Evolutionary conservation across 2,888 invertebrate species (phyloP).

Genomic region (Sesia bembeciformis): DNA sequence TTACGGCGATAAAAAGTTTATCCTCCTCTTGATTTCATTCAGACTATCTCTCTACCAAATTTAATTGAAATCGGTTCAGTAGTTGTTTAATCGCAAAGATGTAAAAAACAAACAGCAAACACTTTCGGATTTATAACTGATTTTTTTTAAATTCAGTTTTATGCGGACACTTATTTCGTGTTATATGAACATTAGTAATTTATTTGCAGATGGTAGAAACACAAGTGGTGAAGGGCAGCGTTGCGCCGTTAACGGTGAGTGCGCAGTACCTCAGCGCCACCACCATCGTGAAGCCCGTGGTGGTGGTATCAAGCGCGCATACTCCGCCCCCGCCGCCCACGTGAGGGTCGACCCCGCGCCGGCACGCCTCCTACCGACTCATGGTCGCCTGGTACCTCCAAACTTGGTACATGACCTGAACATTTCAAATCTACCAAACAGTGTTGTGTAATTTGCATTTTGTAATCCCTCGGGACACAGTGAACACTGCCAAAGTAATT

Average conservation of each 20-base stretch:
- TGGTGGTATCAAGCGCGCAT: constrained; percentile 68
- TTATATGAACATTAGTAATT: too few relatives aligned
- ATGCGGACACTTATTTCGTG: too few relatives aligned
- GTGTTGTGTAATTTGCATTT: not conserved
- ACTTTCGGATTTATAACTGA: not conserved
- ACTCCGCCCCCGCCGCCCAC: constrained; percentile 17
- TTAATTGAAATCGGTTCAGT: too few relatives aligned
- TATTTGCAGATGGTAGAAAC: constrained; percentile 54
- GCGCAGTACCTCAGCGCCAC: constrained; percentile 79
- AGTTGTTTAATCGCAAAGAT: too few relatives aligned
- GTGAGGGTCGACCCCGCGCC: constrained; percentile 10
- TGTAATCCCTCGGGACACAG: not conserved
- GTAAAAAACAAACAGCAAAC: not conserved
- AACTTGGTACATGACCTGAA: not conserved
- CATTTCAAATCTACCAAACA: not conserved
- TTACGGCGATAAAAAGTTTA: too few relatives aligned
- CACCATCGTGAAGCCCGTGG: constrained; percentile 79
- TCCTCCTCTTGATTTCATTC: too few relatives aligned
- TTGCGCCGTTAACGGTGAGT: constrained; percentile 77
- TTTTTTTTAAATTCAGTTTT: not conserved
- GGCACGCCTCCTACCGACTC: constrained; percentile 7
- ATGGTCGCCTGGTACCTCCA: constrained; percentile 4
- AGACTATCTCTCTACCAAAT: too few relatives aligned
- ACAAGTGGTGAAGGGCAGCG: constrained; percentile 73
- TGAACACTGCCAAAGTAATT: constrained; percentile 11